Conservation (phyloP, 2,888 invertebrate genomes). For the Cyrtodaria siliqua region DNA sequence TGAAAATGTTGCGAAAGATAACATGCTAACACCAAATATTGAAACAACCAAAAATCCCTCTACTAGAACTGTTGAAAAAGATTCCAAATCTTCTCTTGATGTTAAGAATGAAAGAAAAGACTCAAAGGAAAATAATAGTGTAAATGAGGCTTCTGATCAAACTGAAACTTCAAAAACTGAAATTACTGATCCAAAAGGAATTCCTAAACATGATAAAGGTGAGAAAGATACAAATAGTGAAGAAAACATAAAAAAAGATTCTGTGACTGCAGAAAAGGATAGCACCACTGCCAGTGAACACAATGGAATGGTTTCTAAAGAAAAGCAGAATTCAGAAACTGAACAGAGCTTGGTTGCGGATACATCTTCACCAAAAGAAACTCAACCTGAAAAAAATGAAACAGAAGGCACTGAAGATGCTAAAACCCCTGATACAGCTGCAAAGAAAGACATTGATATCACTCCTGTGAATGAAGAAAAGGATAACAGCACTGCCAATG, state of each 20-base stretch:
- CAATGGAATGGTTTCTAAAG: too few species aligned
- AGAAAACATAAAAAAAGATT: not conserved
- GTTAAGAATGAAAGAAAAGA: not conserved
- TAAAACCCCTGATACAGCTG: too few species aligned
- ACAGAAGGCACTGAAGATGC: too few species aligned
- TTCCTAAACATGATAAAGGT: not conserved
- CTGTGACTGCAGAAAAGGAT: not conserved
- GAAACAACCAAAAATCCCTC: too few species aligned
- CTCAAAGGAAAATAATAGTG: not conserved
- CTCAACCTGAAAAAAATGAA: not conserved
- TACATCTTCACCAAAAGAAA: too few species aligned
- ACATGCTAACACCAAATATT: too few species aligned
- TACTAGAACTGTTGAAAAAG: not conserved
- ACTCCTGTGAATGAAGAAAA: too few species aligned
- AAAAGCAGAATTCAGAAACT: too few species aligned
- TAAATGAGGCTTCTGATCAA: conserved; percentile 86
- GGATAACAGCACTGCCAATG: not conserved
- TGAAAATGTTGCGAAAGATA: not conserved
- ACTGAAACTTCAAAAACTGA: conserved; percentile 91
- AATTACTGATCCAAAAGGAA: conserved; percentile 88
- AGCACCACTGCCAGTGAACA: not conserved
- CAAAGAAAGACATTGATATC: too few species aligned
- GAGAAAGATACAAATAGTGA: not conserved
- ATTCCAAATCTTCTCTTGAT: not conserved
- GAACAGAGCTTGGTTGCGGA: too few species aligned